Evolutionary conservation across 2,113 vertebrate species (phyloP), one percentile per base, ranked within the genome.

Genomic region (Tenebrosternarchus preto): DNA sequence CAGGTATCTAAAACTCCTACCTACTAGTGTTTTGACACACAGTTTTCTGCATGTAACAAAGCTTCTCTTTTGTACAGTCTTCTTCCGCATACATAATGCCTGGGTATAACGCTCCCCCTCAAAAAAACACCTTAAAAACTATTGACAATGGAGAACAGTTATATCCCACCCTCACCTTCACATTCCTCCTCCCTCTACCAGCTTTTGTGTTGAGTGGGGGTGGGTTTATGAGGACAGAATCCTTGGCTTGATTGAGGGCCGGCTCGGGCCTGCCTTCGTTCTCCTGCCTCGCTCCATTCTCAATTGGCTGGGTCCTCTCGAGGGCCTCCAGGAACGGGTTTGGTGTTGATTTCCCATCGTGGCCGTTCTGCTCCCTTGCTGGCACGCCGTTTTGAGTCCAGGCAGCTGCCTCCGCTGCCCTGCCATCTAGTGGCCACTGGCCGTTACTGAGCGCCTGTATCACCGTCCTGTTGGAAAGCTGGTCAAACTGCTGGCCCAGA

Each of bases 151-250:
- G 6, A 36, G 33, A 31, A 63, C 8, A 5, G 2, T 25, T 4
- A 24, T 25, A 17, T 31, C 56, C 6, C 0, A 8, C 27, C 24
- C 92, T 95, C 93, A 96, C 95, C 95, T 96, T 95, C 86, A 91
- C 86, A 85, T 87, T 89, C 88, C 93, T 94, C 91, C 93, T 95
- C 92, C 94, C 94, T 92, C 95, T 91, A 91, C 95, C 94, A 9
- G 93, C 92, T 90, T 95, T 96, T 90, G 89, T 88, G 88, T 88
- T 96, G 87, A 95, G 93, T 84, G 95, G 95, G 87, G 95, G 95
- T 88, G 95, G 95, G 84, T 88, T 95, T 92, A 96, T 93, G 81
- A 93, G 89, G 87, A 96, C 91, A 69, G 94, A 92, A 78, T 95
- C 94, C 88, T 90, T 87, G 74, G 89, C 33, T 57, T 87, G 82